These are phyloP conservation scores for Ptilonorhynchus violaceus DNA, from an alignment of 2,113 vertebrate species.

Conservation along the genomic window DNA sequence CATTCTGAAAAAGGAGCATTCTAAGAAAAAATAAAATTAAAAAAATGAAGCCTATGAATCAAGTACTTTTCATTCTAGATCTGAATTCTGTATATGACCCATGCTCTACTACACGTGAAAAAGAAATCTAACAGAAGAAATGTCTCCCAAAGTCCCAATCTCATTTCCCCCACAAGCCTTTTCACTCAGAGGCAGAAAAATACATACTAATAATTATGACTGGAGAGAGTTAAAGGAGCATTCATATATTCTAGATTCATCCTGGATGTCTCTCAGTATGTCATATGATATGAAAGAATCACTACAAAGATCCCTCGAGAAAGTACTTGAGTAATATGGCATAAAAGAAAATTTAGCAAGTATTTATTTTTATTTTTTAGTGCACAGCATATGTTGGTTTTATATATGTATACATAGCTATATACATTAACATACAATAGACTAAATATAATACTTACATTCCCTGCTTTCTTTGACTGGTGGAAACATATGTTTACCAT, in stretches of 20 bases:
- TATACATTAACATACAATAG: neutral
- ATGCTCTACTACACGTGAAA: neutral
- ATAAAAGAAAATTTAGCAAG: slow-evolving; percentile 16
- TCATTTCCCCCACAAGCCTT: neutral
- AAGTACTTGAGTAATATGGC: neutral
- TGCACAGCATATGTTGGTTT: neutral
- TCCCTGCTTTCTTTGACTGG: neutral
- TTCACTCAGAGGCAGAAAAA: neutral
- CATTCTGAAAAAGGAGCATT: neutral
- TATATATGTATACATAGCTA: neutral
- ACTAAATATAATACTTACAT: neutral
- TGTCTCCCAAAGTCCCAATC: neutral
- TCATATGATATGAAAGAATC: slow-evolving; percentile 41
- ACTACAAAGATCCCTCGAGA: neutral
- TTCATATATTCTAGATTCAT: slow-evolving; percentile 26
- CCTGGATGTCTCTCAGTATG: slow-evolving; percentile 37
- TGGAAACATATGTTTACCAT: neutral
- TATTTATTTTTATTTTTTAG: neutral
- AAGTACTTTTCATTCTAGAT: neutral
- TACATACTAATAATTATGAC: neutral
- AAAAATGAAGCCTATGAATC: neutral
- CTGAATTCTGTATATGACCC: neutral
- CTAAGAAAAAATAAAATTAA: neutral
- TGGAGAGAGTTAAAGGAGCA: neutral
- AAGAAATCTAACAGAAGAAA: neutral